Percentiles rank a stretch among this genome's conserved stretches.
Conservation (phyloP, 2,113 vertebrate species). For the Enhydra lutris region DNA sequence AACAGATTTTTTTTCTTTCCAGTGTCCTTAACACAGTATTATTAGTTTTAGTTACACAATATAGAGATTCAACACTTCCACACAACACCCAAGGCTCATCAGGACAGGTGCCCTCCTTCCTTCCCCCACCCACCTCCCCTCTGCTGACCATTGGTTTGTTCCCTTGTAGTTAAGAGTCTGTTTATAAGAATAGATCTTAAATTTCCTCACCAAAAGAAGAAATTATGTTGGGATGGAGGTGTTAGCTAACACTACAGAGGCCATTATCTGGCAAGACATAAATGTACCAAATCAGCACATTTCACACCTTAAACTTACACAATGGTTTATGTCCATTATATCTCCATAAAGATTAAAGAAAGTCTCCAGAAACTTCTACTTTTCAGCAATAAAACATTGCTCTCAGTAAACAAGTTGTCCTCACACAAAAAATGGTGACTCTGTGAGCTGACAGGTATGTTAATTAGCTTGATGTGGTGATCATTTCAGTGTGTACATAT, state of each 20-base stretch:
- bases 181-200: neutral
- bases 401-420: neutral
- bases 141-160: neutral
- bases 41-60: neutral
- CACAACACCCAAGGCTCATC: neutral
- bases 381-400: neutral
- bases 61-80: neutral
- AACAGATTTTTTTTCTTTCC: neutral
- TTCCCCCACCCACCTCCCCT: neutral
- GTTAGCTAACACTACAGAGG: neutral
- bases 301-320: neutral
- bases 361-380: neutral
- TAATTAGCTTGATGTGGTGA: neutral
- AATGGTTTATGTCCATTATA: neutral
- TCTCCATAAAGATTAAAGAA: neutral
- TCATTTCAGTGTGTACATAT: neutral
- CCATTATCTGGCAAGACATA: neutral
- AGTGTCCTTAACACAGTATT: neutral
- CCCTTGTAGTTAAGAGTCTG: neutral
- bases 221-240: neutral
- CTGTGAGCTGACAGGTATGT: neutral
- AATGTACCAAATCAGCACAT: neutral
- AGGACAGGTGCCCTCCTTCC: neutral
- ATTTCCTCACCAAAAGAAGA: neutral
- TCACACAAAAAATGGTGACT: neutral